phyloP scores from a whole-genome alignment of 1,140 invertebrate genomes.

The Dreissena rostriformis region DNA sequence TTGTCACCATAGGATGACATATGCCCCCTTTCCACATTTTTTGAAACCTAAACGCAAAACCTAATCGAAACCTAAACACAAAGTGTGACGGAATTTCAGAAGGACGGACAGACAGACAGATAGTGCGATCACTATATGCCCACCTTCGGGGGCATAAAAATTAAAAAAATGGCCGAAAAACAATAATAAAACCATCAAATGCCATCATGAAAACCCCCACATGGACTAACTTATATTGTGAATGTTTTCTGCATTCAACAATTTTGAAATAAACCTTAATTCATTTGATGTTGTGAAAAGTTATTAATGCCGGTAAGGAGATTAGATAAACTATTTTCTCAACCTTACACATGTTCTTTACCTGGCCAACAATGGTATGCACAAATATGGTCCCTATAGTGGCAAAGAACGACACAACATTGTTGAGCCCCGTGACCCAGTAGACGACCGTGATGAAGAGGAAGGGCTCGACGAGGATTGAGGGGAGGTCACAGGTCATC shows the following conservation, averaged over 20 bases:
- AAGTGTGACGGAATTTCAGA: too few species aligned
- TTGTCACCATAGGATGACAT: too few species aligned
- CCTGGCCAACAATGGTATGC: conserved; percentile 90
- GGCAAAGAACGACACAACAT: conserved; percentile 85
- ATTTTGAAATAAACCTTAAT: neutral
- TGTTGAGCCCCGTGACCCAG: conserved; percentile 87
- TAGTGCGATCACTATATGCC: too few species aligned
- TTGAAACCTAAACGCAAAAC: too few species aligned
- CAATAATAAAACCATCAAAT: neutral
- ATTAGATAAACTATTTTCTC: neutral
- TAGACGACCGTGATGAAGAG: conserved; percentile 86
- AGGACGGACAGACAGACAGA: too few species aligned
- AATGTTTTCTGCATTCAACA: neutral
- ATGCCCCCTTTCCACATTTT: too few species aligned
- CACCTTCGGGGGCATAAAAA: too few species aligned
- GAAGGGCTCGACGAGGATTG: conserved; percentile 90
- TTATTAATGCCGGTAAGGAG: neutral
- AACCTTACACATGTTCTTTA: conserved; percentile 69
- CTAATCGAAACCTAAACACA: too few species aligned
- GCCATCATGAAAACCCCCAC: neutral
- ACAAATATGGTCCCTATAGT: conserved; percentile 89
- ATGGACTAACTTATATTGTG: neutral
- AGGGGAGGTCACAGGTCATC: conserved; percentile 91
- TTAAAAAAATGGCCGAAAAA: too few species aligned
- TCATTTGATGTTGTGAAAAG: neutral